phyloP scores from a whole-genome alignment of 2,888 invertebrate genomes.

The Odontomyia ornata region DNA sequence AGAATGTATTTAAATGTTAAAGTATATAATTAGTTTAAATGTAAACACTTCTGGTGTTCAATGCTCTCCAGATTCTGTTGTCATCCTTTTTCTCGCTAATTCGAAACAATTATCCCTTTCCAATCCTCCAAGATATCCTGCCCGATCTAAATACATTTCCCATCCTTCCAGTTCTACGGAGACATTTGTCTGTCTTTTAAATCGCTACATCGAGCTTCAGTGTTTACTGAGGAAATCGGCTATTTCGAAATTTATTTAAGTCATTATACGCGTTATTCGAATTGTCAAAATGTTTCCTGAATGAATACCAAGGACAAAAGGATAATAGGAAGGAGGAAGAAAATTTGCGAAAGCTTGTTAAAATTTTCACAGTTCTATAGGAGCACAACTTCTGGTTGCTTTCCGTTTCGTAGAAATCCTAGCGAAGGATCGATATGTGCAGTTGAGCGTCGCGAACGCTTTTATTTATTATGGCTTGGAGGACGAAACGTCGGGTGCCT shows the following conservation, averaged over 20 bases:
- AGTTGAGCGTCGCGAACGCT: constrained; percentile 36
- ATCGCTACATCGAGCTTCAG: background rate
- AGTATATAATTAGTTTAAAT: too few species aligned
- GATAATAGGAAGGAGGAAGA: background rate
- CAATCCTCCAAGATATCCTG: too few species aligned
- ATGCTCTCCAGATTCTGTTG: too few species aligned
- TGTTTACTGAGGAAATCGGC: constrained; percentile 20
- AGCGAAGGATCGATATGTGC: constrained; percentile 37
- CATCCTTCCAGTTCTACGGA: too few species aligned
- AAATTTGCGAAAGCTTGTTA: background rate
- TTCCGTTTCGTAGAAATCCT: background rate
- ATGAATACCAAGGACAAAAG: background rate
- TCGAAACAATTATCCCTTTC: too few species aligned
- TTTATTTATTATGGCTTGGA: constrained; percentile 35
- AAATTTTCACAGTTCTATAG: background rate
- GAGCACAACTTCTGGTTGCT: background rate
- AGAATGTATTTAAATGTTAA: too few species aligned
- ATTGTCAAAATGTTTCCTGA: constrained; percentile 27
- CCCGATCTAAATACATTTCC: too few species aligned
- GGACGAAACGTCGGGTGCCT: constrained; percentile 17
- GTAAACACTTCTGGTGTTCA: too few species aligned
- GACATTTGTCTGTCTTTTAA: background rate
- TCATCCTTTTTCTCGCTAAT: too few species aligned
- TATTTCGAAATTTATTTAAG: constrained; percentile 18
- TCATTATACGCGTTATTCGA: constrained; percentile 19